Base-by-base conservation (phyloP, 2,113 vertebrate species). In the Neofelis nebulosa region DNA sequence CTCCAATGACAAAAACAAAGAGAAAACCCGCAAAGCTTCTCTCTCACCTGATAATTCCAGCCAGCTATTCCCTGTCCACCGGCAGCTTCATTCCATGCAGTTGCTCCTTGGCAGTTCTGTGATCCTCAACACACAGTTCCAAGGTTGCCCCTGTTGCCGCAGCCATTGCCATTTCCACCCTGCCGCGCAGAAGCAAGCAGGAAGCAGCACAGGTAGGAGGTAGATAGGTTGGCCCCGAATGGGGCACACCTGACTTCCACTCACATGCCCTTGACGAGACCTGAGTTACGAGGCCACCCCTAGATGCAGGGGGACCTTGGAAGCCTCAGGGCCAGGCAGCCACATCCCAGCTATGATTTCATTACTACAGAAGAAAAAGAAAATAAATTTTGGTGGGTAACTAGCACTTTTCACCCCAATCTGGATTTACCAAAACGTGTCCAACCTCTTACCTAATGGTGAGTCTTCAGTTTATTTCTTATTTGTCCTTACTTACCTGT, bases 191-290 rank as follows among this genome's bases (percentile, higher is more conserved):
- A 66, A 71, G 41, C 5, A 25, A 11, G 18, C 33, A 29, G 16
- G 8, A 78, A 52, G 33, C 4, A 29, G 29, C 6, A 25, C 19
- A 55, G 8, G 3, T 73, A 41, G 31, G 29, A 81, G 31, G 10
- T 10, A 0, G 16, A 31, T 6, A 5, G 25, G 3, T 50, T 36
- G 48, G 27, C 21, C 18, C 66, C 27, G 8, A 5, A 57, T 18
- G 23, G 50, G 1, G 18, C 16, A 73, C 36, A 65, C 0, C 4
- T 76, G 63, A 65, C 6, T 57, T 36, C 25, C 6, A 92, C 16
- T 69, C 79, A 74, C 12, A 31, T 68, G 31, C 31, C 84, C n/a
- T 4, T 48, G 84, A 52, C 12, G 33, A 76, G 12, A 63, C 16
- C 9, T 74, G 38, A 63, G 27, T 55, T 68, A n/a, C 2, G 48